A percentile compares a stretch with the other conserved stretches of the same genome.
Evolutionary conservation across 2,888 invertebrate genomes (phyloP).

Genomic region (Unio pictorum): DNA sequence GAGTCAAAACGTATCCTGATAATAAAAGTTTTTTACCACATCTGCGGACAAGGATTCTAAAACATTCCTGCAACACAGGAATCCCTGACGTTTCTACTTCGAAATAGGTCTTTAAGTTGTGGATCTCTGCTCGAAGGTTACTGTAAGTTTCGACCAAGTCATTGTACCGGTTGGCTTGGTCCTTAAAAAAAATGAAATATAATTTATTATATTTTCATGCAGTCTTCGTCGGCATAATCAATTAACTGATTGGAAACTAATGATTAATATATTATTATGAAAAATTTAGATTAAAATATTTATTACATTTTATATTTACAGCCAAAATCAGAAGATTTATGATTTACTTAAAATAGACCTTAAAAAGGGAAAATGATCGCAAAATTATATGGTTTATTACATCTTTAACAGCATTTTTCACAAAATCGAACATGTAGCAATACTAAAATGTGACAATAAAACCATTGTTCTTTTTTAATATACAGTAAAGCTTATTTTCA

Average conservation of each 20-base stretch:
- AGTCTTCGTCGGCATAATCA: too few relatives aligned
- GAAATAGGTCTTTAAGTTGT: conserved; percentile 52
- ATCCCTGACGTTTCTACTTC: conserved; percentile 49
- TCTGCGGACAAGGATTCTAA: conserved; percentile 37
- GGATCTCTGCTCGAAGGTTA: conserved; percentile 36
- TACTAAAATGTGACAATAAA: neutral
- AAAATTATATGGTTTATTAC: too few relatives aligned
- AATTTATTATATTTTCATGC: neutral
- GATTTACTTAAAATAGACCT: too few relatives aligned
- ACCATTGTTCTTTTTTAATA: neutral
- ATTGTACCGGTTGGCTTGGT: conserved; percentile 53
- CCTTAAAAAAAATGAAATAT: conserved; percentile 30
- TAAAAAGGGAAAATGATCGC: too few relatives aligned
- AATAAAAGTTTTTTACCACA: conserved; percentile 39
- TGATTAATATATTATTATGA: too few relatives aligned
- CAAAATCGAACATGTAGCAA: neutral
- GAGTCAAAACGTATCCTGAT: too few relatives aligned
- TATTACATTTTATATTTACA: too few relatives aligned
- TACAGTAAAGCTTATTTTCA: neutral
- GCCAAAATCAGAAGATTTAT: too few relatives aligned
- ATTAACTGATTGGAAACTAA: too few relatives aligned
- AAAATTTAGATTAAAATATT: too few relatives aligned
- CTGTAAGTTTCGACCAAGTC: conserved; percentile 47
- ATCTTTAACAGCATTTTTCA: neutral
- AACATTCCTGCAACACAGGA: conserved; percentile 45